Conservation (phyloP, 2,113 vertebrate species). For the Ailuropoda melanoleuca region DNA sequence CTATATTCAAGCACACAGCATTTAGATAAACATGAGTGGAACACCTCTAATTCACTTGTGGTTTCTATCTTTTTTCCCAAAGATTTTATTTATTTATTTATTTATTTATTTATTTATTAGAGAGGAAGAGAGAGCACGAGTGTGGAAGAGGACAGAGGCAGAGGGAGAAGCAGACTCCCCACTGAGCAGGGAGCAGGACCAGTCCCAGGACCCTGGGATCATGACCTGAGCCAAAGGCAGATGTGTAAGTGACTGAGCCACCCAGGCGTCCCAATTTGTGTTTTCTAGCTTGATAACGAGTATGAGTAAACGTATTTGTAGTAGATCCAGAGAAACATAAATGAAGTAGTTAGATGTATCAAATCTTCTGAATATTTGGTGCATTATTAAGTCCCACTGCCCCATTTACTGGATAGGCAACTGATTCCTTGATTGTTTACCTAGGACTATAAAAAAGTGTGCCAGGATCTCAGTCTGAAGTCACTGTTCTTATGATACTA, state of each 20-base stretch:
- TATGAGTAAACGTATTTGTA: neutral
- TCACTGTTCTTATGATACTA: neutral
- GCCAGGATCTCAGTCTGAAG: neutral
- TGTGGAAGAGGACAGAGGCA: neutral
- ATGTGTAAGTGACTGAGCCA: neutral
- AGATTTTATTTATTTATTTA: neutral
- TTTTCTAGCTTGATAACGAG: neutral
- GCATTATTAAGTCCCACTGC: neutral
- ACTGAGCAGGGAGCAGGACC: neutral
- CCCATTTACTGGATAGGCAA: neutral
- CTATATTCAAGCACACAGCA: neutral
- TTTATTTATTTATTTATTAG: neutral
- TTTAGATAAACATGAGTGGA: neutral
- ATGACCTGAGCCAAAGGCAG: neutral
- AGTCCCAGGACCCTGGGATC: neutral
- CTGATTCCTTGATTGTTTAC: neutral
- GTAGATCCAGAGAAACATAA: neutral
- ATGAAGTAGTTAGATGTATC: neutral
- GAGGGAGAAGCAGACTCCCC: neutral
- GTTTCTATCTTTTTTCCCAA: neutral
- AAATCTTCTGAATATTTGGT: neutral
- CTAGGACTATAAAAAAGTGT: neutral
- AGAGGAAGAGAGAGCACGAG: neutral
- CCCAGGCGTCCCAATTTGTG: neutral
- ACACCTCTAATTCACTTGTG: neutral